These are phyloP conservation scores for Anthophora plumipes DNA, from an alignment of 2,888 invertebrate species.

Conservation along the genomic window DNA sequence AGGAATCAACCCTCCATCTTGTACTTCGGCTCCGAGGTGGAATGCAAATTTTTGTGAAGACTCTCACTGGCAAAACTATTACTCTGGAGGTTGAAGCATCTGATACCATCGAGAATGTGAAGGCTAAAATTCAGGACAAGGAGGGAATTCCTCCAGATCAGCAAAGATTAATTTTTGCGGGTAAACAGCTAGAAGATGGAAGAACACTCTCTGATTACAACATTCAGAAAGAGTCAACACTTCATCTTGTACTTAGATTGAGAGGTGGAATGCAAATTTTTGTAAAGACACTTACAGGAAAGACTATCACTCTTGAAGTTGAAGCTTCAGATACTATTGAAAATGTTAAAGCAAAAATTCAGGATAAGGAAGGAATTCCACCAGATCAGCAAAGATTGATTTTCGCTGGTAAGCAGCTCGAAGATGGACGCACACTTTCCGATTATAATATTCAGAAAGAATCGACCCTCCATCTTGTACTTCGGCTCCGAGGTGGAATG, in stretches of 20 bases:
- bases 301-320: conserved; percentile 75
- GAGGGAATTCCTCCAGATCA: conserved; percentile 70
- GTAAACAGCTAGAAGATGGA: conserved; percentile 71
- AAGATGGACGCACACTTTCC: conserved; percentile 73
- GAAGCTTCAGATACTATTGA: conserved; percentile 76
- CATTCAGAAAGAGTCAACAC: conserved; percentile 70
- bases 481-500: conserved; percentile 72
- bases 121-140: conserved; percentile 71
- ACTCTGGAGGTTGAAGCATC: conserved; percentile 70
- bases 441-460: conserved; percentile 78
- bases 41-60: conserved; percentile 73
- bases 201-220: conserved; percentile 70
- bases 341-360: conserved; percentile 76
- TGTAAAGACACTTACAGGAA: conserved; percentile 69
- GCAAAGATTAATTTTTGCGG: conserved; percentile 70
- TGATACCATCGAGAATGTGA: conserved; percentile 70
- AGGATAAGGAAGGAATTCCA: conserved; percentile 76
- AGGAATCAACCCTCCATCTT: conserved; percentile 95
- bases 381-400: conserved; percentile 77
- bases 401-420: conserved; percentile 75
- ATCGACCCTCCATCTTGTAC: conserved; percentile 72
- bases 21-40: conserved; percentile 96
- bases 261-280: conserved; percentile 73
- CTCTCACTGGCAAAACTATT: conserved; percentile 68
- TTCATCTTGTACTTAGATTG: conserved; percentile 66